A percentile compares a stretch with the other conserved stretches of the same genome.
Conservation (phyloP, 2,113 vertebrate genomes). For the Bufo bufo region DNA sequence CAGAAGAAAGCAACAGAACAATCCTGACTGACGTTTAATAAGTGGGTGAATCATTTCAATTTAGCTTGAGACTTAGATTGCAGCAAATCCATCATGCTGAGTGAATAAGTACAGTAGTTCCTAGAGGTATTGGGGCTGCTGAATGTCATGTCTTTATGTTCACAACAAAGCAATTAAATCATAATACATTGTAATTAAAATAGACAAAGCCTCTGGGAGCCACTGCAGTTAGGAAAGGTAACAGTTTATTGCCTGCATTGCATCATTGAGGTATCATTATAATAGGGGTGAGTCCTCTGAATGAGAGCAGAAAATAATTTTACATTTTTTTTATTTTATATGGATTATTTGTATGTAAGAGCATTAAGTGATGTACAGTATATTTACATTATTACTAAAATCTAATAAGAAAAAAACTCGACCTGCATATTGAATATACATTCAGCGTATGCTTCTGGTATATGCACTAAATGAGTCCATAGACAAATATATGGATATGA, state of each 20-base stretch:
- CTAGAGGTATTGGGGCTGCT: constrained; percentile 34
- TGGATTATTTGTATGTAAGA: too few species aligned
- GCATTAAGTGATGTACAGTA: too few species aligned
- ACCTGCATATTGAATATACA: too few species aligned
- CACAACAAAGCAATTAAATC: constrained; percentile 50
- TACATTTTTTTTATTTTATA: too few species aligned
- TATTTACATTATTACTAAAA: too few species aligned
- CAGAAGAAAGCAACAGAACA: constrained; percentile 10
- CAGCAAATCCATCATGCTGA: constrained; percentile 43
- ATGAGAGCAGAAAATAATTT: too few species aligned
- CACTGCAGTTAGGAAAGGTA: constrained; percentile 16
- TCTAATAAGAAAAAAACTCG: too few species aligned
- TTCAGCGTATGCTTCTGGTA: too few species aligned
- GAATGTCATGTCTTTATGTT: constrained; percentile 41
- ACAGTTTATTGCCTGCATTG: constrained; percentile 31
- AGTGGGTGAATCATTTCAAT: constrained; percentile 31
- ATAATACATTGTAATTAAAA: constrained; percentile 54
- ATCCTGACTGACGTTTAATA: constrained; percentile 44
- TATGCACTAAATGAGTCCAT: too few species aligned
- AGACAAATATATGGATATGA: too few species aligned
- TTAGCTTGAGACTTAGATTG: constrained; percentile 23
- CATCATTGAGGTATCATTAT: not conserved
- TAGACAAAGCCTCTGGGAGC: constrained; percentile 40
- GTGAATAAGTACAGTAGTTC: constrained; percentile 31
- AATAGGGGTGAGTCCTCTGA: not conserved